Conservation (phyloP, 2,888 invertebrate species). For the Tiliacea citrago region DNA sequence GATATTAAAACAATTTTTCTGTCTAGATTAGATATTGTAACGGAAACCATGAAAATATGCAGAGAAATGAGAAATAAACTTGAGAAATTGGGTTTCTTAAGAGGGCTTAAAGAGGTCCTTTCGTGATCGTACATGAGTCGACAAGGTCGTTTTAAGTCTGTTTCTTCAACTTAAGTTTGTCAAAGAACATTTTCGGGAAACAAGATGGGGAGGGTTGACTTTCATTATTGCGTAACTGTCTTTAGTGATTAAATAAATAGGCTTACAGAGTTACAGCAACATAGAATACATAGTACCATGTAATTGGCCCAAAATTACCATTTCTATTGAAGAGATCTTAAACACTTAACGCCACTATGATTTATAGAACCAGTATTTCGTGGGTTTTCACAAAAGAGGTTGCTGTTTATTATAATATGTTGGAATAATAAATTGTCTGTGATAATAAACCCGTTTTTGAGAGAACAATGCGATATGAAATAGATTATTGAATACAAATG, state of each 20-base stretch:
- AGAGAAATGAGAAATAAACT: conserved; percentile 68
- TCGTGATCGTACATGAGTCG: conserved; percentile 48
- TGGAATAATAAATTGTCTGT: conserved; percentile 40
- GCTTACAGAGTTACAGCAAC: conserved; percentile 13
- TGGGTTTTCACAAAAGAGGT: conserved; percentile 26
- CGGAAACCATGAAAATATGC: conserved; percentile 68
- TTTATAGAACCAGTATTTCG: conserved; percentile 26
- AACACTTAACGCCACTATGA: conserved; percentile 2
- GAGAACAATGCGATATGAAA: conserved; percentile 44
- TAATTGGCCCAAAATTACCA: conserved; percentile 23
- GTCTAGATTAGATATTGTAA: conserved; percentile 69
- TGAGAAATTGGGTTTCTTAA: conserved; percentile 65
- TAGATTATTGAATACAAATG: conserved; percentile 47
- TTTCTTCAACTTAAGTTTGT: conserved; percentile 24
- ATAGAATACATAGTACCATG: background rate
- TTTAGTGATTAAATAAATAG: conserved; percentile 36
- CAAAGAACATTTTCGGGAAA: conserved; percentile 12
- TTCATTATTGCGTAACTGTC: conserved; percentile 34
- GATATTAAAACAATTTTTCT: conserved; percentile 69
- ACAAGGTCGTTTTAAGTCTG: conserved; percentile 20
- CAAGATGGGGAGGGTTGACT: conserved; percentile 11
- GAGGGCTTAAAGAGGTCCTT: conserved; percentile 64
- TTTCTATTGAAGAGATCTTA: conserved; percentile 19
- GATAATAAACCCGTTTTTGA: conserved; percentile 45
- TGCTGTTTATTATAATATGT: conserved; percentile 13